These are phyloP conservation scores for Amaurobius ferox DNA, from an alignment of 2,888 invertebrate species.

Conservation along the genomic window DNA sequence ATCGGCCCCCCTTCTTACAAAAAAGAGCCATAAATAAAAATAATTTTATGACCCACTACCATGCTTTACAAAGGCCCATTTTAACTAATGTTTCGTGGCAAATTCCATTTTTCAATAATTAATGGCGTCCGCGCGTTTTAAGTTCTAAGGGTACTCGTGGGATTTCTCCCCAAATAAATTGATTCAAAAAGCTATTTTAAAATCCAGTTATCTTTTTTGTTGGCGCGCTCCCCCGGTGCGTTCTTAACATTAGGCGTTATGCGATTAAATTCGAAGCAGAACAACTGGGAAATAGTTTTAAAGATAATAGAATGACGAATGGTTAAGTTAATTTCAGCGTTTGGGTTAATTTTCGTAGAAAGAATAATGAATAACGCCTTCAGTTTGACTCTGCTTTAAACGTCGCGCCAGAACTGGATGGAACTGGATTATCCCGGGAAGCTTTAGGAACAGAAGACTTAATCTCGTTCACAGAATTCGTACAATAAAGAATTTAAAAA, in stretches of 20 bases:
- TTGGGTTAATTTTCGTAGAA: constrained; percentile 1
- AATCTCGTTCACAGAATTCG: too few species aligned
- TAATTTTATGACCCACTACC: constrained; percentile 45
- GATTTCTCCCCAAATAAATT: constrained; percentile 45
- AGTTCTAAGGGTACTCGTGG: constrained; percentile 22
- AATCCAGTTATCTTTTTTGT: constrained; percentile 47
- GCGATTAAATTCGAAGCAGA: not conserved
- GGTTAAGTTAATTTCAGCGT: constrained; percentile 19
- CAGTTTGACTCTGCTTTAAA: not conserved
- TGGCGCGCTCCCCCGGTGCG: not conserved
- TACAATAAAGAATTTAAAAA: too few species aligned
- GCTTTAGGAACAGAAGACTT: too few species aligned
- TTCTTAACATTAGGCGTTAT: not conserved
- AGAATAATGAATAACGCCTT: not conserved
- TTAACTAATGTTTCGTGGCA: constrained; percentile 20
- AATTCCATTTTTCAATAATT: constrained; percentile 68
- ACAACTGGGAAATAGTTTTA: constrained; percentile 7
- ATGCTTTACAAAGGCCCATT: constrained; percentile 39
- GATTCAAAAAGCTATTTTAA: constrained; percentile 27
- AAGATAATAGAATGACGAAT: constrained; percentile 3
- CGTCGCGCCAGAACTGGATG: not conserved
- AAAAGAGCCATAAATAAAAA: constrained; percentile 54
- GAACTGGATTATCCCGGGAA: too few species aligned
- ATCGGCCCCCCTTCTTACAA: constrained; percentile 14
- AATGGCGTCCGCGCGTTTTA: constrained; percentile 29